A percentile compares a stretch with the other conserved stretches of the same genome.
phyloP scores from a whole-genome alignment of 2,113 vertebrate species.

The Leucosticte australis region DNA sequence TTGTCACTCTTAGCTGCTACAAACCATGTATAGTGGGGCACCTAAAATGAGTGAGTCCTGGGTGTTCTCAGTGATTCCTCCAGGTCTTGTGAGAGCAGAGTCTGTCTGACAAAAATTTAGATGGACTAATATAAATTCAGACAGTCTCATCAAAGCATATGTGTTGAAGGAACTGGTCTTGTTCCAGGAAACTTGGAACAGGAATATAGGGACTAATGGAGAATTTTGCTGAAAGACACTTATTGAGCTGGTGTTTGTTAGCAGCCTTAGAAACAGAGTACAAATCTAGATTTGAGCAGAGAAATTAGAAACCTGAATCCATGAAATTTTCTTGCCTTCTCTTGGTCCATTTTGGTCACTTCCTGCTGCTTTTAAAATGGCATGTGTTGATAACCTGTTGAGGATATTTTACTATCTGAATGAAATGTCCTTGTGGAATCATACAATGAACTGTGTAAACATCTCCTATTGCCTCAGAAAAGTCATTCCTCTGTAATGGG shows the following conservation, averaged over 20 bases:
- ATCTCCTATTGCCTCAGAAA: not conserved
- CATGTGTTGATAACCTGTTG: not conserved
- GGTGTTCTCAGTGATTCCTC: not conserved
- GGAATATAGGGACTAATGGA: not conserved
- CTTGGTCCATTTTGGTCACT: not conserved
- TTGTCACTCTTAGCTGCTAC: not conserved
- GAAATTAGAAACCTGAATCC: not conserved
- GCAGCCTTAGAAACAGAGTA: not conserved
- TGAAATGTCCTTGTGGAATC: not conserved
- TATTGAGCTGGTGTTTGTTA: not conserved
- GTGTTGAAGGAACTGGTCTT: not conserved
- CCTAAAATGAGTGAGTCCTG: not conserved
- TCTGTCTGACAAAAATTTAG: not conserved
- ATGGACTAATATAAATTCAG: not conserved
- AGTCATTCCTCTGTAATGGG: not conserved
- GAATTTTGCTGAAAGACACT: not conserved
- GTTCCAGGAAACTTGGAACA: not conserved
- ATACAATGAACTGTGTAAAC: not conserved
- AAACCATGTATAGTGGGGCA: not conserved
- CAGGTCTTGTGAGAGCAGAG: not conserved
- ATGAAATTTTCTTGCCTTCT: not conserved
- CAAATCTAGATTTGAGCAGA: not conserved
- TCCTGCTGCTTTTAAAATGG: not conserved
- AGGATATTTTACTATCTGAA: not conserved
- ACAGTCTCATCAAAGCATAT: not conserved